Evolutionary conservation across 2,888 invertebrate species (phyloP).

Genomic region (Dryobotodes eremita): DNA sequence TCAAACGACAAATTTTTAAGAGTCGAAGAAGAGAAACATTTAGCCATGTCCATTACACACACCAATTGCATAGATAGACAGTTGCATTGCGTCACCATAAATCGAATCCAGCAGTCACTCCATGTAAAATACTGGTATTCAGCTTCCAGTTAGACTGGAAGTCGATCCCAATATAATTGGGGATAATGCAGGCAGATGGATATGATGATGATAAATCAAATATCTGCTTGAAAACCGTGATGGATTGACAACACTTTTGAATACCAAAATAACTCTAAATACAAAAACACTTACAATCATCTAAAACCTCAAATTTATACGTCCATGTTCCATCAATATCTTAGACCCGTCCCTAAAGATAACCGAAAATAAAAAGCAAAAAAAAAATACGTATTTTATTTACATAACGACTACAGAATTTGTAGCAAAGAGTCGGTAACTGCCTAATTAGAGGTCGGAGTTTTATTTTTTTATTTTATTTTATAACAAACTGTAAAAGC

Average conservation of each 20-base stretch:
- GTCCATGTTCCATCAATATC: constrained; percentile 52
- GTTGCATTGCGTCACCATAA: too few species aligned
- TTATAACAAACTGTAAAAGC: constrained; percentile 66
- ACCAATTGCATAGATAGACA: neutral
- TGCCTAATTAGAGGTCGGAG: constrained; percentile 72
- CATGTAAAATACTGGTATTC: neutral
- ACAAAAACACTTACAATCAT: constrained; percentile 27
- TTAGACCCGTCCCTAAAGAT: constrained; percentile 60
- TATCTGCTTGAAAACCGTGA: neutral
- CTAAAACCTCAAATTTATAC: constrained; percentile 53
- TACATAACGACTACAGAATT: constrained; percentile 72
- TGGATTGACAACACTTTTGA: neutral
- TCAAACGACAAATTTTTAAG: neutral
- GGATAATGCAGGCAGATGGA: neutral
- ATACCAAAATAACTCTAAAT: neutral
- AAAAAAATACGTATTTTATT: constrained; percentile 51
- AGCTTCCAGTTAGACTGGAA: neutral
- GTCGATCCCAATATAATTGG: neutral
- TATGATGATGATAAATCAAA: neutral
- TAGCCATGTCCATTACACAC: neutral
- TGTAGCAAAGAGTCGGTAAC: constrained; percentile 73
- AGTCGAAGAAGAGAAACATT: neutral
- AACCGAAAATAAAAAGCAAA: constrained; percentile 46
- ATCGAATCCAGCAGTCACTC: neutral
- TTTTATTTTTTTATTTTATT: constrained; percentile 66